Evolutionary conservation across 2,113 vertebrate species (phyloP).

Genomic region (Hypomesus transpacificus): DNA sequence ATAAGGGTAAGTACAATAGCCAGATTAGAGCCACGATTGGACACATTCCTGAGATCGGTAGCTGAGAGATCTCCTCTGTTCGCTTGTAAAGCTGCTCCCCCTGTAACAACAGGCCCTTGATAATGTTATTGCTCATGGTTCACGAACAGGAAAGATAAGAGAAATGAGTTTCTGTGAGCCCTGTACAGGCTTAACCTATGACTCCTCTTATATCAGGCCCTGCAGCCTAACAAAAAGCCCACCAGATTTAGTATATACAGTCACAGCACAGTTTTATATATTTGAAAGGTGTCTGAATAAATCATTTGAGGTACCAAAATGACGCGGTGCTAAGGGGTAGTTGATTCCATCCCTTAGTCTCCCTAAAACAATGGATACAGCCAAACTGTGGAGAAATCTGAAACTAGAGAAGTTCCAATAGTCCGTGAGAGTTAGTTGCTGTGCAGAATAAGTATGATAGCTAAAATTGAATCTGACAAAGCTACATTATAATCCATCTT

Average conservation of each 20-base stretch:
- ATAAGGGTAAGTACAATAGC: conserved; percentile 71
- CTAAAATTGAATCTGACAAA: conserved; percentile 75
- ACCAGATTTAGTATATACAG: conserved; percentile 51
- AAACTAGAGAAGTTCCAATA: too few relatives aligned
- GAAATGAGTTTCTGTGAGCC: conserved; percentile 76
- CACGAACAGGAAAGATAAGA: conserved; percentile 73
- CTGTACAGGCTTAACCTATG: conserved; percentile 73
- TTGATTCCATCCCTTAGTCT: neutral
- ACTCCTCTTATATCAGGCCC: conserved; percentile 68
- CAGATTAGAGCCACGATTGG: conserved; percentile 72
- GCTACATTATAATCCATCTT: conserved; percentile 80
- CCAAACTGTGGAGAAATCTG: neutral
- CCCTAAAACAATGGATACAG: conserved; percentile 34
- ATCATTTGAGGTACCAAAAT: neutral
- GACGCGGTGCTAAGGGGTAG: neutral
- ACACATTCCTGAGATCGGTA: conserved; percentile 52
- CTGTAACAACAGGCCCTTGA: conserved; percentile 71
- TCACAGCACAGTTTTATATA: conserved; percentile 49
- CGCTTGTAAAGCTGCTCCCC: conserved; percentile 65
- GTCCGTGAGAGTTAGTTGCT: conserved; percentile 11
- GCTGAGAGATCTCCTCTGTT: conserved; percentile 66
- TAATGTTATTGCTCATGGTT: conserved; percentile 76
- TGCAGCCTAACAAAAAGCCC: conserved; percentile 47
- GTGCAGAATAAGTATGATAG: conserved; percentile 72
- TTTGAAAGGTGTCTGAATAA: conserved; percentile 39